A percentile compares a stretch with the other conserved stretches of the same genome.
These are phyloP conservation scores for Cirrhinus molitorella DNA, from an alignment of 2,797 vertebrate genomes.

Conservation along the genomic window DNA sequence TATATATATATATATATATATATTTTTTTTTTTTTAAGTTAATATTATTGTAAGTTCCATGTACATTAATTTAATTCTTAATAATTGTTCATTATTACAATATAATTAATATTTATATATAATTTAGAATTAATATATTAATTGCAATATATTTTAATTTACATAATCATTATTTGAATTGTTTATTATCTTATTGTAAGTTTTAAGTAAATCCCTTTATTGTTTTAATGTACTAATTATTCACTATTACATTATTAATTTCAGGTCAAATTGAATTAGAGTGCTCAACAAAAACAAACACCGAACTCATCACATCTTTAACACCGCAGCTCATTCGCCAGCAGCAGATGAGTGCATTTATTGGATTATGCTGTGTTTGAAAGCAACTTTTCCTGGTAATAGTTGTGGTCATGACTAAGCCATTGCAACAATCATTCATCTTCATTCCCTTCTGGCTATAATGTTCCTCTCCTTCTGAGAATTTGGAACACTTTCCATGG, in stretches of 20 bases:
- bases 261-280: neutral
- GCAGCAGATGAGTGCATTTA: neutral
- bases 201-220: no score
- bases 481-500: neutral
- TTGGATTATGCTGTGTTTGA: neutral
- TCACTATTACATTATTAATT: no score
- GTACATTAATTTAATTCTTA: neutral
- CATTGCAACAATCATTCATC: conserved; percentile 13
- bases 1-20: no score
- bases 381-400: conserved; percentile 11
- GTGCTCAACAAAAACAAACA: neutral
- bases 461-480: conserved; percentile 23
- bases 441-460: conserved; percentile 23
- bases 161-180: no score
- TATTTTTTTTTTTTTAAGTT: neutral
- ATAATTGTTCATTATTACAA: neutral
- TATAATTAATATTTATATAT: neutral
- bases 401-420: conserved; percentile 22
- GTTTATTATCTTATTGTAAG: no score
- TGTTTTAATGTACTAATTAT: no score
- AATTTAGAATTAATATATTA: neutral
- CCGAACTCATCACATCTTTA: neutral
- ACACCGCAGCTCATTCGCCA: neutral
- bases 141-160: neutral
- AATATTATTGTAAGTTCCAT: neutral